A percentile compares a stretch with the other conserved stretches of the same genome.
Evolutionary conservation across 2,888 invertebrate species (phyloP).

Genomic region (Danaus chrysippus): DNA sequence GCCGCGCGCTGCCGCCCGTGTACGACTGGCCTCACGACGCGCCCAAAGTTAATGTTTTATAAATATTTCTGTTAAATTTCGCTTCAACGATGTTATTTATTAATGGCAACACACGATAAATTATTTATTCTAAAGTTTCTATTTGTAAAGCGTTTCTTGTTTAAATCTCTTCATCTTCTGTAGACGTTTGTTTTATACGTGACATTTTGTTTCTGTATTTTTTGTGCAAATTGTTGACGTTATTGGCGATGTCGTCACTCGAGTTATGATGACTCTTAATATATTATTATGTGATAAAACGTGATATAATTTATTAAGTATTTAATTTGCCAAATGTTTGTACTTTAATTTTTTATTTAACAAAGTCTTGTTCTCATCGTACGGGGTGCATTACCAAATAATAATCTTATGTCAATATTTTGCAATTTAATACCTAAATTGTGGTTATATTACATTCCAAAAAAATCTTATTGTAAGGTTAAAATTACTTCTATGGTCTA

Average conservation of each 20-base stretch:
- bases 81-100: too few relatives aligned
- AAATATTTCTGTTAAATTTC: slow-evolving; percentile 24
- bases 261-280: slow-evolving; percentile 23
- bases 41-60: slow-evolving; percentile 52
- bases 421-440: not conserved
- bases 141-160: too few relatives aligned
- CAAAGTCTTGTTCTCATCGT: not conserved
- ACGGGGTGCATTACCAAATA: not conserved
- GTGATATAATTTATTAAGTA: slow-evolving; percentile 23
- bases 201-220: not conserved
- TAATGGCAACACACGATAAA: too few relatives aligned
- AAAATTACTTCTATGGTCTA: not conserved
- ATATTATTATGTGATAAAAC: slow-evolving; percentile 28
- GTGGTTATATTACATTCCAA: slow-evolving; percentile 1
- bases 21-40: slow-evolving; percentile 71
- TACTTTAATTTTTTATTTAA: slow-evolving; percentile 9
- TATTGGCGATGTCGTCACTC: slow-evolving; percentile 24
- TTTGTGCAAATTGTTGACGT: slow-evolving; percentile 18
- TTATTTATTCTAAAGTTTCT: too few relatives aligned
- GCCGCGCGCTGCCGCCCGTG: slow-evolving; percentile 82
- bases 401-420: not conserved
- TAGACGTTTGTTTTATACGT: slow-evolving; percentile 1
- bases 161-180: too few relatives aligned
- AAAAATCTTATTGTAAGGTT: slow-evolving; percentile 4
- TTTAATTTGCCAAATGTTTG: slow-evolving; percentile 22